Evolutionary conservation across 2,797 vertebrate species (phyloP).

Genomic region (Takifugu rubripes): DNA sequence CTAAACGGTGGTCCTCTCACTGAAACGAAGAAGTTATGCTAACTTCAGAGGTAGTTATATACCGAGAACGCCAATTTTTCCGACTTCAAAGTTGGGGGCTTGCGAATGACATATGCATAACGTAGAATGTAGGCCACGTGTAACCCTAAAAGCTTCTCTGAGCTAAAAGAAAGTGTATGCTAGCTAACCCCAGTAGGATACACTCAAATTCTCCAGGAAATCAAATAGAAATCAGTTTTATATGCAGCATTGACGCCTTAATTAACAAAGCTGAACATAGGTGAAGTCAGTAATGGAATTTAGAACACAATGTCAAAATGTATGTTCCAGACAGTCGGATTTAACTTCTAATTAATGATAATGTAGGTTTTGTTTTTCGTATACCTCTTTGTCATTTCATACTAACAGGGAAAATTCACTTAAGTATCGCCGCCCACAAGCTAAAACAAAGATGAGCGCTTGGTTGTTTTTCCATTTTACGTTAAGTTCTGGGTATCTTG

Average conservation of each 20-base stretch:
- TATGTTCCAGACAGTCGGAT: constrained; percentile 61
- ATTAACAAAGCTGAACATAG: constrained; percentile 69
- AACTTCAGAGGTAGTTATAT: constrained; percentile 72
- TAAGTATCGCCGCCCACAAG: constrained; percentile 52
- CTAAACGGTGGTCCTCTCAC: constrained; percentile 34
- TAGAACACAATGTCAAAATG: constrained; percentile 72
- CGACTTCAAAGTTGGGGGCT: constrained; percentile 74
- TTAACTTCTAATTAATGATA: constrained; percentile 50
- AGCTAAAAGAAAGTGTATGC: constrained; percentile 58
- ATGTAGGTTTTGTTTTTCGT: constrained; percentile 52
- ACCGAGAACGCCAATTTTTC: constrained; percentile 51
- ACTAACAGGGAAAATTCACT: constrained; percentile 25
- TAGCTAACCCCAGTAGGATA: constrained; percentile 50
- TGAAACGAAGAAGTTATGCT: constrained; percentile 72
- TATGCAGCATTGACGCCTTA: constrained; percentile 70
- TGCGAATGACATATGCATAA: constrained; percentile 62
- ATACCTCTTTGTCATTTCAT: constrained; percentile 28
- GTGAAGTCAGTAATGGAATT: constrained; percentile 63
- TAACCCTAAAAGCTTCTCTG: constrained; percentile 70
- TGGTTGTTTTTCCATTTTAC: constrained; percentile 40
- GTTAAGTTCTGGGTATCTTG: constrained; percentile 69
- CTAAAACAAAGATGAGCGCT: constrained; percentile 65
- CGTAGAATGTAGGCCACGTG: constrained; percentile 62
- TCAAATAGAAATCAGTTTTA: constrained; percentile 59
- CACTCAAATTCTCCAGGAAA: constrained; percentile 43